Percentiles rank a stretch among this genome's conserved stretches.
Conservation (phyloP, 2,113 vertebrate species). For the Caretta caretta region DNA sequence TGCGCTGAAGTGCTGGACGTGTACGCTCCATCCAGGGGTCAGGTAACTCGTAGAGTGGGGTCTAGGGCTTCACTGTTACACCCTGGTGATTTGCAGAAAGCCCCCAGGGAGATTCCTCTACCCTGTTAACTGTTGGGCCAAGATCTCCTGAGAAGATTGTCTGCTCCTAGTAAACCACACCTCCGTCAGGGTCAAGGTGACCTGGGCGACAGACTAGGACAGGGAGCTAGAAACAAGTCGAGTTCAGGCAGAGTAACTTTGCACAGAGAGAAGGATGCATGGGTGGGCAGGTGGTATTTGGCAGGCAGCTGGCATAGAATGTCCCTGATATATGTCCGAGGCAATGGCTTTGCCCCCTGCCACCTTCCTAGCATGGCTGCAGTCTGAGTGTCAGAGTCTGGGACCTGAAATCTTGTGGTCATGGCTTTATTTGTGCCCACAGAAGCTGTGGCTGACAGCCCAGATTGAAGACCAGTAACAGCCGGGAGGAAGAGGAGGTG, state of each 20-base stretch:
- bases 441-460: background rate
- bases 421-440: background rate
- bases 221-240: background rate
- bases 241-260: background rate
- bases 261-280: background rate
- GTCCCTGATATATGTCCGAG: background rate
- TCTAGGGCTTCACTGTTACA: background rate
- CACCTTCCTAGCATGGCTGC: background rate
- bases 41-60: background rate
- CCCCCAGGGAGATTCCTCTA: background rate
- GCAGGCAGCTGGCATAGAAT: background rate
- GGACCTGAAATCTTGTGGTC: background rate
- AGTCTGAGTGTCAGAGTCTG: background rate
- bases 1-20: background rate
- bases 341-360: background rate
- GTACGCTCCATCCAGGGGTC: background rate
- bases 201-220: background rate
- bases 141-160: background rate
- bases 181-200: background rate
- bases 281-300: background rate
- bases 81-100: background rate
- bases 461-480: background rate
- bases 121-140: background rate
- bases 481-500: background rate
- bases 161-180: background rate